Evolutionary conservation across 2,797 vertebrate genomes (phyloP).

Genomic region (Galago senegalensis): DNA sequence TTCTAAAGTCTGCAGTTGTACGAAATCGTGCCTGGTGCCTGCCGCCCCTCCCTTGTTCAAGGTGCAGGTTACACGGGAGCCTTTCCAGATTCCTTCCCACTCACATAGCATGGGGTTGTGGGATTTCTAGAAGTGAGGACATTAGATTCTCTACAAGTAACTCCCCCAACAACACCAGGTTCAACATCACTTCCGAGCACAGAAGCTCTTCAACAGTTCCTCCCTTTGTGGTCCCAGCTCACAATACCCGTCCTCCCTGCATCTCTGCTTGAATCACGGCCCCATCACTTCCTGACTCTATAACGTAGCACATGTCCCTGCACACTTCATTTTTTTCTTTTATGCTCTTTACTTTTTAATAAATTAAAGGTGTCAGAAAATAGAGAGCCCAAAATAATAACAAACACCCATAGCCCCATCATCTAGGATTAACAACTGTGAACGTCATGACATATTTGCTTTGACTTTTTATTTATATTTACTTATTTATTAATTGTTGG

Average conservation of each 20-base stretch:
- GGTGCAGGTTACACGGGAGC: not conserved
- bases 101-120: not conserved
- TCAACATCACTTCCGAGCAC: not conserved
- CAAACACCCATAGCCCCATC: not conserved
- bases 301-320: not conserved
- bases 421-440: slow-evolving; percentile 23
- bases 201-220: not conserved
- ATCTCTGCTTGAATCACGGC: not conserved
- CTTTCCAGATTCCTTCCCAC: not conserved
- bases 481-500: too few relatives aligned
- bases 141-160: not conserved
- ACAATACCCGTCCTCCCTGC: not conserved
- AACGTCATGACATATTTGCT: slow-evolving; percentile 44
- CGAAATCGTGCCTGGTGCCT: not conserved
- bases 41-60: not conserved
- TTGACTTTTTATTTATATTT: slow-evolving; percentile 68
- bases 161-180: not conserved
- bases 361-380: slow-evolving; percentile 55
- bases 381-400: slow-evolving; percentile 57
- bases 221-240: not conserved
- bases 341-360: slow-evolving; percentile 37
- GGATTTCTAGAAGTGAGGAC: not conserved
- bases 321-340: not conserved
- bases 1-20: not conserved
- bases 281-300: not conserved